Evolutionary conservation across 1,140 invertebrate genomes (phyloP).

Genomic region (Idris sp.): DNA sequence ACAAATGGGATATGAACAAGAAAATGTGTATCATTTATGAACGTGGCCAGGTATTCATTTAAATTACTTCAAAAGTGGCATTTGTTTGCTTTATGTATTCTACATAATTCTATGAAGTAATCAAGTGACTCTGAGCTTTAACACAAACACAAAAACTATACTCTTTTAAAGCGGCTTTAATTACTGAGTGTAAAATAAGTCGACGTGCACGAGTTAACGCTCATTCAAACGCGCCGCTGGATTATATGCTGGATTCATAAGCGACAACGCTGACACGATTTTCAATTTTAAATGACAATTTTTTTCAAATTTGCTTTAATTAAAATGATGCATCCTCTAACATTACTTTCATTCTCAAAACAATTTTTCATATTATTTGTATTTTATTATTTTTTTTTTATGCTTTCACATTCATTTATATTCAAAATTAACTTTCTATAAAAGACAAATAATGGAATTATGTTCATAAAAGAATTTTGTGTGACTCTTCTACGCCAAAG

Average conservation of each 20-base stretch:
- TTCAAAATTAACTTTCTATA: too few species aligned
- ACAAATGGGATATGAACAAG: slow-evolving; percentile 47
- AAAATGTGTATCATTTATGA: slow-evolving; percentile 51
- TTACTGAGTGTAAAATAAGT: slow-evolving; percentile 52
- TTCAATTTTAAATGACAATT: slow-evolving; percentile 10
- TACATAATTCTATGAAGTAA: slow-evolving; percentile 59
- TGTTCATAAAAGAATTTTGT: too few species aligned
- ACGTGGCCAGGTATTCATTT: slow-evolving; percentile 35
- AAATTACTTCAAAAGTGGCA: slow-evolving; percentile 51
- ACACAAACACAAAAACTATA: slow-evolving; percentile 52
- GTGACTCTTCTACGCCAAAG: too few species aligned
- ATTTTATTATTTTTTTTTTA: too few species aligned
- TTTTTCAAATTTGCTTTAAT: too few species aligned
- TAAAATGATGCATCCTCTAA: too few species aligned
- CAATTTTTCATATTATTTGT: too few species aligned
- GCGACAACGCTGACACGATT: slow-evolving; percentile 13
- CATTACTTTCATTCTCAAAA: too few species aligned
- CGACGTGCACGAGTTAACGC: slow-evolving; percentile 27
- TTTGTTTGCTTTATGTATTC: slow-evolving; percentile 44
- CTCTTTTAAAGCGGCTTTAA: slow-evolving; percentile 47
- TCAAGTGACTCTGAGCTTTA: slow-evolving; percentile 44
- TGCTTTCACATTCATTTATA: too few species aligned
- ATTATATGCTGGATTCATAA: slow-evolving; percentile 15
- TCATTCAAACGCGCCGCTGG: slow-evolving; percentile 36
- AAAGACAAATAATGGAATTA: too few species aligned